Percentiles rank a stretch among this genome's conserved stretches.
These are phyloP conservation scores for Physeter macrocephalus DNA, from an alignment of 2,113 vertebrate species.

Conservation along the genomic window DNA sequence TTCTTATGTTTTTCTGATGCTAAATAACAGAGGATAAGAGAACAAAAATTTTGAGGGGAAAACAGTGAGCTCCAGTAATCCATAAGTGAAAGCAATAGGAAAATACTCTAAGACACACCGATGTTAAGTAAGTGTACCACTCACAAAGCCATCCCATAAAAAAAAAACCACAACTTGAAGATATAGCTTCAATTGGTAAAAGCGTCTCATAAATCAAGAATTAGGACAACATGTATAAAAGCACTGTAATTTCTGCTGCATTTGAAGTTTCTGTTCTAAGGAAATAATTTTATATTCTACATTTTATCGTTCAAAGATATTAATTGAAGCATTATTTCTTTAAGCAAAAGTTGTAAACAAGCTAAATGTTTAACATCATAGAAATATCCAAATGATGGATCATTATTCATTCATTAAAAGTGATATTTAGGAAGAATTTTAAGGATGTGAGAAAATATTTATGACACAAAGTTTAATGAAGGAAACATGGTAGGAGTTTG, in stretches of 20 bases:
- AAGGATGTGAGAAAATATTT: background rate
- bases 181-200: background rate
- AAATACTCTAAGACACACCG: background rate
- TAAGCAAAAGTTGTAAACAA: background rate
- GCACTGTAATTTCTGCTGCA: background rate
- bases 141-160: background rate
- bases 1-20: background rate
- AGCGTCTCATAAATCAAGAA: background rate
- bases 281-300: background rate
- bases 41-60: background rate
- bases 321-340: background rate
- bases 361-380: background rate
- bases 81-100: background rate
- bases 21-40: background rate
- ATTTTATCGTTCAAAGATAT: background rate
- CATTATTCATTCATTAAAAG: background rate
- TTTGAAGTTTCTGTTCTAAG: background rate
- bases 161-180: background rate
- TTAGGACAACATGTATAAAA: background rate
- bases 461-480: background rate
- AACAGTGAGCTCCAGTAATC: background rate
- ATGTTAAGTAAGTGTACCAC: background rate
- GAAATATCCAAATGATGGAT: background rate
- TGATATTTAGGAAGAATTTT: background rate
- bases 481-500: background rate